A percentile compares a stretch with the other conserved stretches of the same genome.
Evolutionary conservation across 2,888 invertebrate species (phyloP).

Genomic region (Gortyna flavago): DNA sequence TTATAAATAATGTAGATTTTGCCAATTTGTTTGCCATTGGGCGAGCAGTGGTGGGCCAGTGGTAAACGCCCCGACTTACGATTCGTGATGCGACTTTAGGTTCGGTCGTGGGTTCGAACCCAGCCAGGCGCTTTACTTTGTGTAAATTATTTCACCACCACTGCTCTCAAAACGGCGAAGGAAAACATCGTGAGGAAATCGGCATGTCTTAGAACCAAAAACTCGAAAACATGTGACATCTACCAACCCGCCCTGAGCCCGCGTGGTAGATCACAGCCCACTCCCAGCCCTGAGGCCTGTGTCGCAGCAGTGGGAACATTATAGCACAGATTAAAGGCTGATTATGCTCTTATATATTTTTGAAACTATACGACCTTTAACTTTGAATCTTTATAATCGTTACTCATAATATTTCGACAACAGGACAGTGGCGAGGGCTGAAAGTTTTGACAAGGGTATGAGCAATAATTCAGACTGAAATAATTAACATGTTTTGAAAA

Average conservation of each 20-base stretch:
- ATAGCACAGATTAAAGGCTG: no score
- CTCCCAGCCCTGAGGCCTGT: not conserved
- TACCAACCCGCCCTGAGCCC: not conserved
- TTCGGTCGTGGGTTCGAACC: not conserved
- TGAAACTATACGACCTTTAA: not conserved
- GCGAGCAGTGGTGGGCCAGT: no score
- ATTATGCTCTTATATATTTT: not conserved
- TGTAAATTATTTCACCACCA: not conserved
- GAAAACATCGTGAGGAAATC: not conserved
- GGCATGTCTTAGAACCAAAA: not conserved
- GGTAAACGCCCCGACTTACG: no score
- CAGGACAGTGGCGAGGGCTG: not conserved
- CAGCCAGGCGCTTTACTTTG: not conserved
- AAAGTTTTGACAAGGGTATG: conserved; percentile 39
- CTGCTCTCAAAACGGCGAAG: not conserved
- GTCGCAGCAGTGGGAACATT: not conserved
- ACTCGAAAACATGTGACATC: not conserved
- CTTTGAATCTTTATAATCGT: not conserved
- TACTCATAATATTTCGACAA: conserved; percentile 7
- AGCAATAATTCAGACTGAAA: conserved; percentile 16
- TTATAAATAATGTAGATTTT: not conserved
- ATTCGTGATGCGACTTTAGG: no score
- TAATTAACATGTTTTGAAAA: conserved; percentile 22
- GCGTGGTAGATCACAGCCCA: not conserved
- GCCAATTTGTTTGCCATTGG: no score